phyloP scores from a whole-genome alignment of 1,140 invertebrate species.

The Eulimnadia texana region DNA sequence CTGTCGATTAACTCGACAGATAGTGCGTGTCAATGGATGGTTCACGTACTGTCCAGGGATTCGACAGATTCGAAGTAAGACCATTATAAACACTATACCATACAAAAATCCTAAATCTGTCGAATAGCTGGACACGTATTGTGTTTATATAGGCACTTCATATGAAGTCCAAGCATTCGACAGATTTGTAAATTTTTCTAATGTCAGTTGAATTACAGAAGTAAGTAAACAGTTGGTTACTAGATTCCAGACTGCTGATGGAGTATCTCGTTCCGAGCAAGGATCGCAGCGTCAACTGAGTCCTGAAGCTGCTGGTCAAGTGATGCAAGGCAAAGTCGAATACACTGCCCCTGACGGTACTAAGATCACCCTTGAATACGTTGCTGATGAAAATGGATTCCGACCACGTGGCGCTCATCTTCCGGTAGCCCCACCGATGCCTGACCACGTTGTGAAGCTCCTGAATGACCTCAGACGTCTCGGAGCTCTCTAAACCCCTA shows the following conservation, averaged over 20 bases:
- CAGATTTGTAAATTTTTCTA: not conserved
- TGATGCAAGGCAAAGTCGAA: constrained; percentile 56
- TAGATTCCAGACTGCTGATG: constrained; percentile 15
- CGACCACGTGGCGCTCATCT: constrained; percentile 62
- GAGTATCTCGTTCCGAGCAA: constrained; percentile 5
- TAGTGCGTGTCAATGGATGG: too few relatives aligned
- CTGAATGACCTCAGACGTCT: constrained; percentile 7
- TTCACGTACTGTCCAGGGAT: too few relatives aligned
- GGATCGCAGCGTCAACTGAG: constrained; percentile 17
- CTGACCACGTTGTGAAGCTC: constrained; percentile 40
- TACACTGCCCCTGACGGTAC: constrained; percentile 49
- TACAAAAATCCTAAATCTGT: too few relatives aligned
- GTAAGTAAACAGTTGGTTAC: not conserved
- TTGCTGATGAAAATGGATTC: constrained; percentile 71
- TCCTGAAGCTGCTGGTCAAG: constrained; percentile 2
- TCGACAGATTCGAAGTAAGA: too few relatives aligned
- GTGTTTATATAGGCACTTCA: too few relatives aligned
- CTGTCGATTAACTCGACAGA: too few relatives aligned
- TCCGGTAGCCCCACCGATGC: constrained; percentile 67
- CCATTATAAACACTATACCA: too few relatives aligned
- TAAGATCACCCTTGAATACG: constrained; percentile 50
- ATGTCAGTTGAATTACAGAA: not conserved
- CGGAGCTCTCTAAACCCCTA: constrained; percentile 4
- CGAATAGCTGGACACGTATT: too few relatives aligned
- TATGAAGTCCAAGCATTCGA: too few relatives aligned